phyloP scores from a whole-genome alignment of 2,797 vertebrate species.

The Chaetophractus vellerosus region DNA sequence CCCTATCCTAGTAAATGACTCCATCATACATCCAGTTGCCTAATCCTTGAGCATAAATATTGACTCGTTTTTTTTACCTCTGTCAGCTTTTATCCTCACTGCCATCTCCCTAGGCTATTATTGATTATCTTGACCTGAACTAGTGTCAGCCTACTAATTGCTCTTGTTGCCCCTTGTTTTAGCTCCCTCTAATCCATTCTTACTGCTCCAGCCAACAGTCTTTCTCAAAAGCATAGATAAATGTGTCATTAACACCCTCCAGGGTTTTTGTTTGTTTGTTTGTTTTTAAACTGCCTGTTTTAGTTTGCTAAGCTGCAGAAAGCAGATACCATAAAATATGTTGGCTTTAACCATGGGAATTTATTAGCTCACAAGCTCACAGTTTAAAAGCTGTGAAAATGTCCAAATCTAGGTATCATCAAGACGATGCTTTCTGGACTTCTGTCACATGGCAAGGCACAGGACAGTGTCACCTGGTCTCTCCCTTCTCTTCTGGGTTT shows the following conservation, averaged over 20 bases:
- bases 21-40: background rate
- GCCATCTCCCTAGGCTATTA: background rate
- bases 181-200: background rate
- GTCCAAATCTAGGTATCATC: too few relatives aligned
- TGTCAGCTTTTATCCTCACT: background rate
- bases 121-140: background rate
- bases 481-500: too few relatives aligned
- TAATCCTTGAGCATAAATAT: background rate
- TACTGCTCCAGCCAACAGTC: background rate
- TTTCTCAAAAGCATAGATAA: background rate
- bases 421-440: too few relatives aligned
- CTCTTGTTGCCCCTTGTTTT: background rate
- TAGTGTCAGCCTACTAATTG: background rate
- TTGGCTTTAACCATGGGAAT: too few relatives aligned
- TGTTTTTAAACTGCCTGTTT: too few relatives aligned
- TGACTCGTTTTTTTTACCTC: background rate
- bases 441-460: too few relatives aligned
- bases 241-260: background rate
- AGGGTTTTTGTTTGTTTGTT: background rate
- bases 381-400: too few relatives aligned
- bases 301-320: too few relatives aligned
- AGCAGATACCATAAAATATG: too few relatives aligned
- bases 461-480: too few relatives aligned
- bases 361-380: too few relatives aligned
- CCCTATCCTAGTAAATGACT: background rate